Percentiles rank a stretch among this genome's conserved stretches.
Evolutionary conservation across 2,888 invertebrate genomes (phyloP).

Genomic region (Hemithea aestivaria): DNA sequence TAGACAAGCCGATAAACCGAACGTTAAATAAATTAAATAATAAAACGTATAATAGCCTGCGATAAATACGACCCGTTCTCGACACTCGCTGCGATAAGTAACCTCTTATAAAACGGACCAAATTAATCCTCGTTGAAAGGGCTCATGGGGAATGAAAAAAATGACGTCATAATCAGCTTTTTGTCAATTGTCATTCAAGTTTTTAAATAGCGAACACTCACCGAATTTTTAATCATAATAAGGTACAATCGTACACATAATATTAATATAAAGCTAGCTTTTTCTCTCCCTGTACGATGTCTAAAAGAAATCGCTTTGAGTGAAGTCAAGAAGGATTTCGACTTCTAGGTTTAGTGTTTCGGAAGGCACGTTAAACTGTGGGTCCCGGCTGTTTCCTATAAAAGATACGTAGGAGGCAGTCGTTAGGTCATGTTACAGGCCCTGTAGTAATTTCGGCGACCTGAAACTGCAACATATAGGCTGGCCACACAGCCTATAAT

Average conservation of each 20-base stretch:
- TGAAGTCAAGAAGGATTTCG: no score
- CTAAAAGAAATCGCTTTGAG: no score
- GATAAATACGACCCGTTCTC: slow-evolving; percentile 74
- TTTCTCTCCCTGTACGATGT: no score
- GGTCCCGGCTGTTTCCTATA: no score
- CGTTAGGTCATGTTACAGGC: no score
- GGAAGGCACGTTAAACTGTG: no score
- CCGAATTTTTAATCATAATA: slow-evolving; percentile 28
- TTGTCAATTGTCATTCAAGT: slow-evolving; percentile 74
- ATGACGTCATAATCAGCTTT: slow-evolving; percentile 78
- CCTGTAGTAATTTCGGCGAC: no score
- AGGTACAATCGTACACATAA: slow-evolving; percentile 26
- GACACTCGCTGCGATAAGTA: slow-evolving; percentile 70
- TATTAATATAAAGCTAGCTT: slow-evolving; percentile 12
- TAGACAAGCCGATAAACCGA: slow-evolving; percentile 71
- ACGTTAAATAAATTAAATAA: slow-evolving; percentile 79
- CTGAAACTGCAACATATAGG: no score
- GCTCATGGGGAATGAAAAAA: slow-evolving; percentile 56
- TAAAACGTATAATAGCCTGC: slow-evolving; percentile 74
- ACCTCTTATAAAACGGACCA: slow-evolving; percentile 74
- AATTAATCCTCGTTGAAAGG: slow-evolving; percentile 76
- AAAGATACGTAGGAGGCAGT: no score
- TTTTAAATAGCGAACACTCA: slow-evolving; percentile 58
- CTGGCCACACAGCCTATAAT: no score
- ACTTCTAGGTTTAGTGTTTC: no score